A percentile compares a stretch with the other conserved stretches of the same genome.
These are phyloP conservation scores for Dichetophora obliterata DNA, from an alignment of 2,888 invertebrate genomes.

Conservation along the genomic window DNA sequence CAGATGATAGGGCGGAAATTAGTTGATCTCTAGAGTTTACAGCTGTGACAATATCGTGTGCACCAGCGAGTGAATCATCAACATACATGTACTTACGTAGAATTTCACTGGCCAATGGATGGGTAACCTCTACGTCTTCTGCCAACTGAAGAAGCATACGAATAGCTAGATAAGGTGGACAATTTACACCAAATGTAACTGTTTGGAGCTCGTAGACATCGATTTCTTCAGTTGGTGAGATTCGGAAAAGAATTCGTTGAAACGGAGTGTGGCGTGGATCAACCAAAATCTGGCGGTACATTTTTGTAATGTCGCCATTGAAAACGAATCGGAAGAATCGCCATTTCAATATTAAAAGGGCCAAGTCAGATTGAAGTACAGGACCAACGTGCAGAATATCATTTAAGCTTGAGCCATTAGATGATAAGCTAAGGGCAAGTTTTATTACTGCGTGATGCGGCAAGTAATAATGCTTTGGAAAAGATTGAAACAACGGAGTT, in stretches of 20 bases:
- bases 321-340: no score
- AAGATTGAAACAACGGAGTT: background rate
- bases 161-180: background rate
- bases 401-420: no score
- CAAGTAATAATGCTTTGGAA: conserved; percentile 14
- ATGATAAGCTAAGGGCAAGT: no score
- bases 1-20: background rate
- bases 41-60: conserved; percentile 34
- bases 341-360: no score
- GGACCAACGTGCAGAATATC: no score
- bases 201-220: background rate
- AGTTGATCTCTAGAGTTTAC: background rate
- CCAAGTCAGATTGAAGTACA: no score
- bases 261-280: background rate
- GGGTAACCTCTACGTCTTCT: background rate
- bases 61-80: conserved; percentile 41
- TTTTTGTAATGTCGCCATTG: background rate
- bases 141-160: background rate
- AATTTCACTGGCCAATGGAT: conserved; percentile 31
- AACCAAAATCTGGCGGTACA: conserved; percentile 3
- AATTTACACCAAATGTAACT: conserved; percentile 26
- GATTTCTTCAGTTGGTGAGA: background rate
- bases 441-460: no score
- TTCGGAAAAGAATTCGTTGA: background rate
- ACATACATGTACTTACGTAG: conserved; percentile 34